phyloP scores from a whole-genome alignment of 2,113 vertebrate species.

The Hemibagrus wyckioides region DNA sequence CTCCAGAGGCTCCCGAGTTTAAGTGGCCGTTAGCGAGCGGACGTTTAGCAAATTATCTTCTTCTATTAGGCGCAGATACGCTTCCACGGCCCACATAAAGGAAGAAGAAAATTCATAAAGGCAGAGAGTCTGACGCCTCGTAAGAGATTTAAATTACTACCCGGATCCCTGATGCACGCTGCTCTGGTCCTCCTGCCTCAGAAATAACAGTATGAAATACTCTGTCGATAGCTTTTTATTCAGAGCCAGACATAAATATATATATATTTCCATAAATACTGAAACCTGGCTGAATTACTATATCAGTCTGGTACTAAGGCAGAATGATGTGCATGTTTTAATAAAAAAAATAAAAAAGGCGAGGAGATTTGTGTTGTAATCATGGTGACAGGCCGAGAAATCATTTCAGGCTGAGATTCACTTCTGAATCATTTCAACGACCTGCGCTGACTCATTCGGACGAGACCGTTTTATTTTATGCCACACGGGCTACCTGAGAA shows the following conservation, averaged over 20 bases:
- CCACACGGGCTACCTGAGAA: not conserved
- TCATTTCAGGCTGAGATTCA: no score
- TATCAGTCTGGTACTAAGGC: not conserved
- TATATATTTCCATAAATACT: not conserved
- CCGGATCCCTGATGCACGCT: slow-evolving; percentile 50
- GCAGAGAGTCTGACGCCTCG: slow-evolving; percentile 52
- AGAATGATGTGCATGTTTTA: not conserved
- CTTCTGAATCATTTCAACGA: not conserved
- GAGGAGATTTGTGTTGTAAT: not conserved
- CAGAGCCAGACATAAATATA: not conserved
- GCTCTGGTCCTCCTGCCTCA: not conserved
- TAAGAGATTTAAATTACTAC: slow-evolving; percentile 63
- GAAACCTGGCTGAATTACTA: not conserved
- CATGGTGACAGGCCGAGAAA: not conserved
- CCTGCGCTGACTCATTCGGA: not conserved
- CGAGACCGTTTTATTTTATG: not conserved
- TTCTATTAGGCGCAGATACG: slow-evolving; percentile 44
- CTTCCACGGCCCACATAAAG: slow-evolving; percentile 40
- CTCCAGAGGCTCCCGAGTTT: slow-evolving; percentile 43
- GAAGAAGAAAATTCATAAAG: slow-evolving; percentile 33
- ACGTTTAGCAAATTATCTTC: slow-evolving; percentile 56
- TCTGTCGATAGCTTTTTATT: slow-evolving; percentile 7
- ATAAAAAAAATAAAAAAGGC: not conserved
- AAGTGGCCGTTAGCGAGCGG: slow-evolving; percentile 52
- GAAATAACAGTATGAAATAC: slow-evolving; percentile 37